Conservation (phyloP, 2,888 invertebrate species). For the Thelaira solivaga region DNA sequence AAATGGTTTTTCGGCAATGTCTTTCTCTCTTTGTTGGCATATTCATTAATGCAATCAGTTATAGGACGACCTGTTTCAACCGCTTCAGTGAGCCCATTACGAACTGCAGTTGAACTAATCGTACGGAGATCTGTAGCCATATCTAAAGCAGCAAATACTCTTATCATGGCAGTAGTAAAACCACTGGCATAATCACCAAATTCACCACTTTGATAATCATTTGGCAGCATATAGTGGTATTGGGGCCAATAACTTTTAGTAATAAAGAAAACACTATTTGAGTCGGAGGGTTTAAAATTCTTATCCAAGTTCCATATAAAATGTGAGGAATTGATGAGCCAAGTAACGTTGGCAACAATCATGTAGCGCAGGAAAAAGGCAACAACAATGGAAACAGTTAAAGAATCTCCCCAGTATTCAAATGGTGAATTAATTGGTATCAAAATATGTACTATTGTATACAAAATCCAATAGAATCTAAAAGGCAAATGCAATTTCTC, state of each 20-base stretch:
- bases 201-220: constrained; percentile 90
- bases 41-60: constrained; percentile 79
- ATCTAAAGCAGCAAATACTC: constrained; percentile 84
- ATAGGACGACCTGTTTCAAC: constrained; percentile 80
- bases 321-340: constrained; percentile 85
- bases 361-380: constrained; percentile 84
- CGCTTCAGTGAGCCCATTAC: constrained; percentile 81
- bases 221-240: constrained; percentile 87
- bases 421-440: constrained; percentile 86
- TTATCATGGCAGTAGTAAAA: constrained; percentile 82
- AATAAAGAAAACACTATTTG: constrained; percentile 86
- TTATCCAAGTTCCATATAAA: constrained; percentile 85
- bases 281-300: constrained; percentile 85
- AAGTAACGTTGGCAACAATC: constrained; percentile 82
- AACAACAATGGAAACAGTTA: constrained; percentile 81
- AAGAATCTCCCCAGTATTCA: constrained; percentile 87
- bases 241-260: constrained; percentile 88
- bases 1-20: constrained; percentile 78
- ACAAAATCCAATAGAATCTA: constrained; percentile 83
- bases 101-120: constrained; percentile 81
- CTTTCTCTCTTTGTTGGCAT: constrained; percentile 75
- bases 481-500: neutral
- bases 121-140: constrained; percentile 82
- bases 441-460: constrained; percentile 81
- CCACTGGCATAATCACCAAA: constrained; percentile 85